phyloP scores from a whole-genome alignment of 2,113 vertebrate genomes.

The Pluvialis apricaria region DNA sequence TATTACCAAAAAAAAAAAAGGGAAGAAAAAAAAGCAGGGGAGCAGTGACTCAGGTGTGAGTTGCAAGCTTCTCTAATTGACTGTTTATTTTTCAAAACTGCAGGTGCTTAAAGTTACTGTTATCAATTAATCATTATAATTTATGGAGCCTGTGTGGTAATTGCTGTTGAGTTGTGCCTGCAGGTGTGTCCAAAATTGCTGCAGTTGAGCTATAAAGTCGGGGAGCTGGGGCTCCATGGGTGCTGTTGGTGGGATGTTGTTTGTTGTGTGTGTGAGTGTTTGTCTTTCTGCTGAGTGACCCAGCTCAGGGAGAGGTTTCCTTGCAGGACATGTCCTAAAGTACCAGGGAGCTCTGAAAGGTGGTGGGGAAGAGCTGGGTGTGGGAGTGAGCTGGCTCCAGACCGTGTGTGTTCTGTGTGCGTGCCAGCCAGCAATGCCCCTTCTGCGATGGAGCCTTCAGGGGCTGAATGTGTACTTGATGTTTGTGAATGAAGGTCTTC shows the following conservation, averaged over 20 bases:
- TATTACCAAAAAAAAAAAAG: neutral
- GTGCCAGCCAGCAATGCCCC: neutral
- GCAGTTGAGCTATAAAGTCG: neutral
- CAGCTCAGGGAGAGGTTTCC: neutral
- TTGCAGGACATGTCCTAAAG: accelerated
- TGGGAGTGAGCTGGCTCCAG: accelerated
- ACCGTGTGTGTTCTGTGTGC: accelerated
- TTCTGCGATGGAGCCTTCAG: neutral
- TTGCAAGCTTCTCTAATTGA: neutral
- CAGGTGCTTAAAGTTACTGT: neutral
- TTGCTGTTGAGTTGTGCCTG: neutral
- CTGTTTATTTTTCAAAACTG: neutral
- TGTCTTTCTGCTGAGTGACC: neutral
- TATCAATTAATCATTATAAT: neutral
- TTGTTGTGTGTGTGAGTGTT: accelerated
- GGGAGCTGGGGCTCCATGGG: accelerated
- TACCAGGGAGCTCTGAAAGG: neutral
- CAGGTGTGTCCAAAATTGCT: neutral
- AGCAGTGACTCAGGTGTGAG: neutral
- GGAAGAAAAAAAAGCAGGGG: neutral
- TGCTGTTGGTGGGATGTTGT: neutral
- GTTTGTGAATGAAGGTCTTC: neutral
- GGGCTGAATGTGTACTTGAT: accelerated
- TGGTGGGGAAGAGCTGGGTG: accelerated
- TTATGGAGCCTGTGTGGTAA: neutral